A percentile compares a stretch with the other conserved stretches of the same genome.
Conservation (phyloP, 2,888 invertebrate genomes). For the Amblyjoppa proteus region DNA sequence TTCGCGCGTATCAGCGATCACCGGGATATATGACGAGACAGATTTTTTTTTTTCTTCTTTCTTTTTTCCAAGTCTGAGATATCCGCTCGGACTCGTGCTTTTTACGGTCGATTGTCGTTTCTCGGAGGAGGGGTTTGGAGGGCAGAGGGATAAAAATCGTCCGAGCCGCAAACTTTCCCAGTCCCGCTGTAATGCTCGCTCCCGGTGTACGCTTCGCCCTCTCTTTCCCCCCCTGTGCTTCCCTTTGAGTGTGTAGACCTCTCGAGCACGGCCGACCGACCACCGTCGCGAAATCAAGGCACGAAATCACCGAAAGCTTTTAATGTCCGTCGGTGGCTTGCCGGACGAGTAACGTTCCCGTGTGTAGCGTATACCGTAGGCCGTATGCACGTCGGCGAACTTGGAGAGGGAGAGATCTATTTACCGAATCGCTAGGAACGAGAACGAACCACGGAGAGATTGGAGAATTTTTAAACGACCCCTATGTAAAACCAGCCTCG, state of each 20-base stretch:
- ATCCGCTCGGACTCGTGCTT: background rate
- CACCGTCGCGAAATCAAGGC: conserved; percentile 74
- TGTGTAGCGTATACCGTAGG: conserved; percentile 21
- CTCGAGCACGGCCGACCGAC: conserved; percentile 49
- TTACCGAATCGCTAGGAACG: conserved; percentile 50
- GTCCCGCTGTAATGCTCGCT: conserved; percentile 30
- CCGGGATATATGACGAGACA: conserved; percentile 26
- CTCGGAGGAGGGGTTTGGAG: background rate
- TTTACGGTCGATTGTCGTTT: conserved; percentile 7
- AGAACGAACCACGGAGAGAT: conserved; percentile 26
- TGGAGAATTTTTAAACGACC: conserved; percentile 50
- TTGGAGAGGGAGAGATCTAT: conserved; percentile 27
- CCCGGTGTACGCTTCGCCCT: conserved; percentile 43
- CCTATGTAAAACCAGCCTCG: conserved; percentile 39
- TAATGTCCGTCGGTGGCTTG: conserved; percentile 65
- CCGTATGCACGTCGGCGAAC: conserved; percentile 18
- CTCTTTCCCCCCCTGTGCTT: conserved; percentile 35
- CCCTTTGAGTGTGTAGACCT: conserved; percentile 61
- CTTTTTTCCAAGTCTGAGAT: background rate
- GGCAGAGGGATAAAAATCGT: conserved; percentile 18
- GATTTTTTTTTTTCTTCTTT: conserved; percentile 14
- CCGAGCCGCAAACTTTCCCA: conserved; percentile 11
- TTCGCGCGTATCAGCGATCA: conserved; percentile 16
- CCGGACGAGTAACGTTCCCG: conserved; percentile 5
- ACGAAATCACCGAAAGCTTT: conserved; percentile 74